Base-by-base conservation (phyloP, 1,140 invertebrate genomes). In the Eumeta japonica region DNA sequence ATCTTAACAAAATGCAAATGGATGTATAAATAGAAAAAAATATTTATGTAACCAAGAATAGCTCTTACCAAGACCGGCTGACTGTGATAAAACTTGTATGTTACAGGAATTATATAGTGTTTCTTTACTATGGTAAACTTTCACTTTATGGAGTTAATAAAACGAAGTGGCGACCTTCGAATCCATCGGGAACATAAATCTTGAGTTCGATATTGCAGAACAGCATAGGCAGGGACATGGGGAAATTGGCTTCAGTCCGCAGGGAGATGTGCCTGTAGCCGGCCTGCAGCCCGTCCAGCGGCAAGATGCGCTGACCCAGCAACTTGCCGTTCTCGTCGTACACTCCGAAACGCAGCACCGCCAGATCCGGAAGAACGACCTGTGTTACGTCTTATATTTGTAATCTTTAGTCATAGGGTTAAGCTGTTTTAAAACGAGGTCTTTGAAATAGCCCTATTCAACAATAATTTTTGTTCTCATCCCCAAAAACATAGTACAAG, bases 181-280 rank as follows among this genome's bases (percentile, higher is more conserved):
- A 90, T 38, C 97, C 97, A 79, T 99, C 97, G 35, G 97, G 97
- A 41, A 99, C 95, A 78, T 99, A 99, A 49, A 99, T 99, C 79
- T 99, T 99, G 28, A 99, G 84, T 73, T 98, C 94, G 56, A 99
- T 97, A 67, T 97, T 94, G 71, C 96, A 98, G 76, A 99, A 99
- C 35, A 99, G 76, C 86, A 98, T 99, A 24, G 97, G 94, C 47
- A 99, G 77, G 1, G 95, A 97, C 87, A 98, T 94, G 17, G 97
- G 94, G 70, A 99, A 98, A 74, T 99, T 99, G 20, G 95, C 94
- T 74, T 99, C 97, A 1, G 97, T 99, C 37, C 97, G 74, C 1
- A 99, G 78, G 1, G 96, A 95, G 45, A 99, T 98, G 65, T 99
- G 97, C 1, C 97, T 79, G 77, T 98, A 99, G 12, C 96, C 96